Evolutionary conservation across 2,113 vertebrate species (phyloP).

Genomic region (Burhinus bistriatus): DNA sequence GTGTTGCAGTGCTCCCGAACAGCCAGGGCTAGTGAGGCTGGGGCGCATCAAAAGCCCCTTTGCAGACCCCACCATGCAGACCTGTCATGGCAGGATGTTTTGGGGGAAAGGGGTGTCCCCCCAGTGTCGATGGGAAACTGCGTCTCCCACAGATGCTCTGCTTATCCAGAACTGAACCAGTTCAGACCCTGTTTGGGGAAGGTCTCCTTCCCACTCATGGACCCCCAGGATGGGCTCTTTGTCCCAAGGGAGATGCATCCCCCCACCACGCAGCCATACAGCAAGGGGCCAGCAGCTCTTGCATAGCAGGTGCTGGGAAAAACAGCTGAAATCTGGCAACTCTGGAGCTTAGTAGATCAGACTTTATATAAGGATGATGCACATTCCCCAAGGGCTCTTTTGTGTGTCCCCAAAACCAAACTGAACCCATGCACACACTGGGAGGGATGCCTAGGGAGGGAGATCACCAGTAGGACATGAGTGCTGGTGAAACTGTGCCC

Average conservation of each 20-base stretch:
- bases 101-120: accelerated
- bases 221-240: neutral
- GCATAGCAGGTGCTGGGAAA: neutral
- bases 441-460: neutral
- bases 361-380: neutral
- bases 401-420: neutral
- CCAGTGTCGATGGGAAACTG: neutral
- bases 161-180: neutral
- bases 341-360: neutral
- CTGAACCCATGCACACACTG: accelerated
- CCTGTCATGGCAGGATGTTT: neutral
- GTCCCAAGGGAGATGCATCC: neutral
- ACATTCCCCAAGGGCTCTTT: neutral
- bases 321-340: neutral
- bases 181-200: neutral
- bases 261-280: accelerated
- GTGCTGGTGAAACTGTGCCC: neutral
- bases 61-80: neutral
- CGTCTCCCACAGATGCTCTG: neutral
- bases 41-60: neutral
- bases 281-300: neutral
- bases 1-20: accelerated
- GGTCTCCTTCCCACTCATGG: neutral
- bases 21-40: neutral
- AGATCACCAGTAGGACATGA: neutral